A percentile compares a stretch with the other conserved stretches of the same genome.
Conservation (phyloP, 2,888 invertebrate species). For the Encarsia formosa region DNA sequence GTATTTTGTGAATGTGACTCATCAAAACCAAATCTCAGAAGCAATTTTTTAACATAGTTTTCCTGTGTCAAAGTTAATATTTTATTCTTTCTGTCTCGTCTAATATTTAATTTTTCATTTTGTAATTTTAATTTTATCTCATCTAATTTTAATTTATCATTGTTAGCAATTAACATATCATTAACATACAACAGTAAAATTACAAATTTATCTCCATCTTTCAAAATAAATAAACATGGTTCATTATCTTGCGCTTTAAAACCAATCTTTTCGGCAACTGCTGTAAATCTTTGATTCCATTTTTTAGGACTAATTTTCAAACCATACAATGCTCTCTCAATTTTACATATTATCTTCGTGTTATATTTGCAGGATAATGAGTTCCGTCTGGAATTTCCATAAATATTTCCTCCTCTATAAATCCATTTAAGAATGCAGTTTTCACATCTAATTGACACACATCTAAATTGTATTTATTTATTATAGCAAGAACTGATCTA, state of each 20-base stretch:
- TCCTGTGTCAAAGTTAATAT: not conserved
- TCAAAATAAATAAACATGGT: slow-evolving; percentile 23
- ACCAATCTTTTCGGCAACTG: slow-evolving; percentile 18
- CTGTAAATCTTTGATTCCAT: slow-evolving; percentile 20
- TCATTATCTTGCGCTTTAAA: slow-evolving; percentile 15
- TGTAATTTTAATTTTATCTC: slow-evolving; percentile 14
- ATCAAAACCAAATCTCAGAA: not conserved
- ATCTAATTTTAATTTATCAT: not conserved
- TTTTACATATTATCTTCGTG: slow-evolving; percentile 21
- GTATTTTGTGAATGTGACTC: not conserved
- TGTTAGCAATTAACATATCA: slow-evolving; percentile 1
- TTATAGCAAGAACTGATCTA: not conserved
- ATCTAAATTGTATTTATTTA: slow-evolving; percentile 1
- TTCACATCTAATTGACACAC: slow-evolving; percentile 21
- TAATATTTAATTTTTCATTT: slow-evolving; percentile 15
- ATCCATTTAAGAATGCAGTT: slow-evolving; percentile 32
- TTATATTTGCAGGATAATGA: not conserved
- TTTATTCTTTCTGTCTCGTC: slow-evolving; percentile 2
- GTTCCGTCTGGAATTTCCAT: slow-evolving; percentile 25
- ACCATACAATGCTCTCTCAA: slow-evolving; percentile 24
- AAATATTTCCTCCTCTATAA: slow-evolving; percentile 10
- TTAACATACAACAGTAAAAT: slow-evolving; percentile 1
- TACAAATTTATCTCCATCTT: not conserved
- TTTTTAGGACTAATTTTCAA: slow-evolving; percentile 19
- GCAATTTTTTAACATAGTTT: not conserved